phyloP scores from a whole-genome alignment of 2,113 vertebrate species.

The Anarhynchus alexandrinus region DNA sequence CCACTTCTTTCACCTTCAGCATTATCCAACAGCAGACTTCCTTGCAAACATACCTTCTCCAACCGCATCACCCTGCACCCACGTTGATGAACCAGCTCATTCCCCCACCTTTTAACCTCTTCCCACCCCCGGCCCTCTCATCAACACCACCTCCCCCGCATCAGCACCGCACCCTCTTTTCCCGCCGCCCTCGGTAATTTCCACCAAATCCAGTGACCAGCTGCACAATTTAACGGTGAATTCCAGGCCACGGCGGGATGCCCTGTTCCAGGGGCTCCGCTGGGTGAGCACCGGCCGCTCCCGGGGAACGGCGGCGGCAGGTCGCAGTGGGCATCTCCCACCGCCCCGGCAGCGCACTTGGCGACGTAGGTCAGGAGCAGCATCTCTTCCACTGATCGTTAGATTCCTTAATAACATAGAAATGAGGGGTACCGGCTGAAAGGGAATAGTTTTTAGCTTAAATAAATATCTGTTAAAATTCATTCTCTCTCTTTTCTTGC shows the following conservation, averaged over 20 bases:
- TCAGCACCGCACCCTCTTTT: background rate
- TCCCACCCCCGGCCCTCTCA: background rate
- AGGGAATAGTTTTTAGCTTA: background rate
- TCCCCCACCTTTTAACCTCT: background rate
- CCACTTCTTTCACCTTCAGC: background rate
- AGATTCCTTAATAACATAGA: background rate
- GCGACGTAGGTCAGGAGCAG: background rate
- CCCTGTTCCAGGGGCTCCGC: rapidly evolving
- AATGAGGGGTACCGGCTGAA: background rate
- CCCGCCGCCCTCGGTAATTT: rapidly evolving
- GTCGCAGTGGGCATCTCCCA: rapidly evolving
- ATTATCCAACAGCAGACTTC: rapidly evolving
- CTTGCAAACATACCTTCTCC: background rate
- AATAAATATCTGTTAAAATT: background rate
- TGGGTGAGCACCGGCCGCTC: background rate
- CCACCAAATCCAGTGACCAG: background rate
- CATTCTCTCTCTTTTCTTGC: too few relatives aligned
- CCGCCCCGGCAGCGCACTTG: background rate
- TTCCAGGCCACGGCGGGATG: rapidly evolving
- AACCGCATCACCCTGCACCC: rapidly evolving
- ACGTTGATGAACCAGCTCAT: rapidly evolving
- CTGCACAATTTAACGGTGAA: rapidly evolving
- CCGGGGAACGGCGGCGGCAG: background rate
- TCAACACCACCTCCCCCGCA: background rate
- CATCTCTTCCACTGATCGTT: rapidly evolving